phyloP scores from a whole-genome alignment of 2,113 vertebrate genomes.

The Girardinichthys multiradiatus region DNA sequence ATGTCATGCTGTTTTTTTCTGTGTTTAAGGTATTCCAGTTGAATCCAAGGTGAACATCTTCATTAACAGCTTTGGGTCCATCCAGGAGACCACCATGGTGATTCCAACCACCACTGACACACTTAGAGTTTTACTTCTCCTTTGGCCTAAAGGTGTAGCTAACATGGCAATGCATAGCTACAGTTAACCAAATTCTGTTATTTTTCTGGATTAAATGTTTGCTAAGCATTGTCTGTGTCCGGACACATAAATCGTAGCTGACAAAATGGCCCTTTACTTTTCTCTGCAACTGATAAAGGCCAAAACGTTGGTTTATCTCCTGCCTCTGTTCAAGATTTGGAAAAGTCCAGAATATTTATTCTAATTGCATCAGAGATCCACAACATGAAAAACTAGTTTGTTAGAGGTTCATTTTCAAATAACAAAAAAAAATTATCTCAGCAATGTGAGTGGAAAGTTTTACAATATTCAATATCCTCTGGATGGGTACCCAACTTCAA shows the following conservation, averaged over 20 bases:
- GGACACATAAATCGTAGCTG: neutral
- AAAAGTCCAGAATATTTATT: neutral
- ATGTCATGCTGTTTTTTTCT: constrained; percentile 6
- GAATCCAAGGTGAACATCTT: constrained; percentile 97
- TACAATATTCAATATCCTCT: no score
- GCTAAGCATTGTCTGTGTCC: neutral
- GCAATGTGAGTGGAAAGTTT: no score
- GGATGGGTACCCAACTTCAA: neutral
- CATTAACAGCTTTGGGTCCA: constrained; percentile 98
- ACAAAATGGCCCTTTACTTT: neutral
- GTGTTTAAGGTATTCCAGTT: constrained; percentile 89
- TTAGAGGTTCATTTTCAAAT: neutral
- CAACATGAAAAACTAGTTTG: neutral
- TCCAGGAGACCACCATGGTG: constrained; percentile 98
- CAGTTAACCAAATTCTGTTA: neutral
- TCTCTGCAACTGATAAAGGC: neutral
- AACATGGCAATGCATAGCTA: neutral
- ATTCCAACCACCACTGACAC: constrained; percentile 35
- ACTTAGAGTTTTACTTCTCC: neutral
- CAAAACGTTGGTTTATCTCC: neutral
- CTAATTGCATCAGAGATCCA: neutral
- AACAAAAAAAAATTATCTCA: neutral
- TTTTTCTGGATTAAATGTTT: neutral
- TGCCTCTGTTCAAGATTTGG: neutral
- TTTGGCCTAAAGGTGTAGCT: neutral